These are phyloP conservation scores for Hormaphis cornu DNA, from an alignment of 1,140 invertebrate genomes.

Conservation along the genomic window DNA sequence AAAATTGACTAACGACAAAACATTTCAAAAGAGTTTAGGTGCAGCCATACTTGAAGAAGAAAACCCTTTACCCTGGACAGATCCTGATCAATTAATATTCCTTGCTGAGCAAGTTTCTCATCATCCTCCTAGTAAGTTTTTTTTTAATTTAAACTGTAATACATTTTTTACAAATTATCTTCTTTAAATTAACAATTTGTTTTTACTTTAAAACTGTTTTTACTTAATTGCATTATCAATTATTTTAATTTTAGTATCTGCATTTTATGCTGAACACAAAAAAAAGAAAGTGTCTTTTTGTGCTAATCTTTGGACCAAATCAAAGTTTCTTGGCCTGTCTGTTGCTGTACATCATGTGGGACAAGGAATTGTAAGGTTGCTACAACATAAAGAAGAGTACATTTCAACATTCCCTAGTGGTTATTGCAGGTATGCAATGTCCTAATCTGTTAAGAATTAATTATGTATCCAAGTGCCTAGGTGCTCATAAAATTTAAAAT, in stretches of 20 bases:
- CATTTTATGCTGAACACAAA: conserved; percentile 92
- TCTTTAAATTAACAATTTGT: not conserved
- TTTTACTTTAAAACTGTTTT: not conserved
- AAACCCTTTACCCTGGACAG: conserved; percentile 74
- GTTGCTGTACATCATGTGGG: conserved; percentile 86
- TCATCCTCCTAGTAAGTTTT: conserved; percentile 86
- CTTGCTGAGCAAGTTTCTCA: conserved; percentile 98
- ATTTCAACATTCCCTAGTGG: conserved; percentile 90
- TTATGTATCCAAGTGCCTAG: too few relatives aligned
- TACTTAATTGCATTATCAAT: not conserved
- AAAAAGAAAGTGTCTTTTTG: conserved; percentile 82
- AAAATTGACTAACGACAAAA: not conserved
- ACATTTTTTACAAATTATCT: not conserved
- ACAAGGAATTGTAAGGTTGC: conserved; percentile 66
- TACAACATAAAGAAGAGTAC: conserved; percentile 84
- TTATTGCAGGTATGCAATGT: conserved; percentile 63
- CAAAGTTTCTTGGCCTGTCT: conserved; percentile 91
- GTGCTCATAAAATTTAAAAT: not conserved
- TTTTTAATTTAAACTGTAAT: not conserved
- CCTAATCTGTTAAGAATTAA: not conserved
- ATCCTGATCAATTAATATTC: conserved; percentile 71
- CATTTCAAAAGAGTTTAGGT: not conserved
- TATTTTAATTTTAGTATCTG: conserved; percentile 77
- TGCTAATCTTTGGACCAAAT: conserved; percentile 95
- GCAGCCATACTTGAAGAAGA: conserved; percentile 46